Percentiles rank a stretch among this genome's conserved stretches.
Evolutionary conservation across 1,140 invertebrate species (phyloP).

Genomic region (Anoplolepis gracilipes): DNA sequence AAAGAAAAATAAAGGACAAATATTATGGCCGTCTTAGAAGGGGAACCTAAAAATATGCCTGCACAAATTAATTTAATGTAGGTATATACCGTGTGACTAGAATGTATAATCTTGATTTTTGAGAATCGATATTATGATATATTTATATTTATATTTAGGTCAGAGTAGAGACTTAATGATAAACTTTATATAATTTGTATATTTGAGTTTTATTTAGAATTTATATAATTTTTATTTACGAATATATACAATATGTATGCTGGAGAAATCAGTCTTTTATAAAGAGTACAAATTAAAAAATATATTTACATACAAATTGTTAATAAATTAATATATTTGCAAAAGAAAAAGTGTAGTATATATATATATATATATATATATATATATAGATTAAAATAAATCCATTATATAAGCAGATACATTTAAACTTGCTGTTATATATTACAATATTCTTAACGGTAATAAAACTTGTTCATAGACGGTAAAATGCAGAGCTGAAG

Average conservation of each 20-base stretch:
- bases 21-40: constrained; percentile 92
- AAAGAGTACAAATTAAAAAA: constrained; percentile 32
- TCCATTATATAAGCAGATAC: no score
- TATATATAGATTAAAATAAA: background rate
- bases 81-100: no score
- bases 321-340: background rate
- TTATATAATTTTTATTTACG: background rate
- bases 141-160: no score
- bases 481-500: constrained; percentile 92
- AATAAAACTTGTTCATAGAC: constrained; percentile 89
- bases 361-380: no score
- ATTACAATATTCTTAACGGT: constrained; percentile 64
- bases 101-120: background rate
- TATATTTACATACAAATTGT: no score
- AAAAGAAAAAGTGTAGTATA: background rate
- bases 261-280: constrained; percentile 1
- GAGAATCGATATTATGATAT: constrained; percentile 20
- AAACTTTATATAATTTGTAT: constrained; percentile 13
- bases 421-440: background rate
- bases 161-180: background rate
- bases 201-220: constrained; percentile 1
- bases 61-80: constrained; percentile 77
- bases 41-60: constrained; percentile 88
- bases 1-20: no score
- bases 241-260: background rate